Evolutionary conservation across 2,888 invertebrate genomes (phyloP), one percentile per base, ranked within the genome.

Genomic region (Dryocosmus kuriphilus): DNA sequence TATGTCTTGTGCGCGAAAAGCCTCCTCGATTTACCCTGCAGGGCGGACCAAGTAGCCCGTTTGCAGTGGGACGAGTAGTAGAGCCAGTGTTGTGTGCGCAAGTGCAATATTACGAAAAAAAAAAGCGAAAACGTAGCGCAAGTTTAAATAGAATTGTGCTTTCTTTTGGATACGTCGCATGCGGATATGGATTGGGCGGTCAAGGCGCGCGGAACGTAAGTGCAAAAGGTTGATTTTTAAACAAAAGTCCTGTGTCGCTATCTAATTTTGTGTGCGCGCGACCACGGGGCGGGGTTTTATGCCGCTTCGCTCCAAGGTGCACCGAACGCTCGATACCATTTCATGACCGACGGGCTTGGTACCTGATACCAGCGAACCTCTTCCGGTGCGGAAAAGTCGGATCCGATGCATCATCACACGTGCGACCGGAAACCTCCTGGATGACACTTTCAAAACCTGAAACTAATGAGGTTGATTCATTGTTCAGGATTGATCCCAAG

Each of bases 171-270:
- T 89, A 89, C 90, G 89, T 90, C 88, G 88, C 85, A 84, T 89
- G 89, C 87, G 90, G 71, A 91, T 91, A 91, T 91, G 91, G 91
- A 91, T 90, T 91, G 91, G 91, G 87, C 91, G 88, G 86, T 90
- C 85, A 91, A 91, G 88, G 89, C 90, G 88, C 91, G 90, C 83
- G 88, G 89, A 90, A 90, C 91, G 91, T 91, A 91, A 91, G 91
- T 91, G 80, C 80, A 80, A 83, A 83, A 81, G 81, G 82, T 83
- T 81, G 14, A 32, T 71, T 71, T 71, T 71, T 71, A 51, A 71
- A 71, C 51, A 71, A 71, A 71, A 71, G 51, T 71, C 51, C n/a
- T n/a, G 27, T 60, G 60, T 60, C 27, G 14, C 51, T 30, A 71
- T 55, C 11, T 32, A 71, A 65, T 30, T 67, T 71, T 71, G 71